Evolutionary conservation across 2,113 vertebrate species (phyloP).

Genomic region (Heptranchias perlo): DNA sequence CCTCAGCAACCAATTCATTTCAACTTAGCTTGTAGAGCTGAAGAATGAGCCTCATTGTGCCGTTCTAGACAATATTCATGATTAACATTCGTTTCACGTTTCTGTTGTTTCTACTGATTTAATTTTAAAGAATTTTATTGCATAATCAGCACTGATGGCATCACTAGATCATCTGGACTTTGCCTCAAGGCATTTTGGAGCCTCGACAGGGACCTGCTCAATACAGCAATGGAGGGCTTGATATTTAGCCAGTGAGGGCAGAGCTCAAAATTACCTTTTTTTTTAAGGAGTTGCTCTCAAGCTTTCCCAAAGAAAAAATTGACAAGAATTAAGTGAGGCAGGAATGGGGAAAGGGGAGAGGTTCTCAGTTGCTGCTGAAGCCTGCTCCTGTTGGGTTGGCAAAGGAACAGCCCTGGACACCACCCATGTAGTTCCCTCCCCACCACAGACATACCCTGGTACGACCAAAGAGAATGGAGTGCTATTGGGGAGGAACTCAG

Average conservation of each 20-base stretch:
- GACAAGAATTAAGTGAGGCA: background rate
- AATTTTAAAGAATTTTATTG: no score
- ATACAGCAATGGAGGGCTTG: background rate
- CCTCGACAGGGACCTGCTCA: background rate
- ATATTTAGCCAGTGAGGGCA: background rate
- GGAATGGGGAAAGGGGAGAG: background rate
- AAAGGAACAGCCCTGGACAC: background rate
- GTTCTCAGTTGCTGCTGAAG: background rate
- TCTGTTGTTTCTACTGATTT: no score
- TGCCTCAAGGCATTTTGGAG: background rate
- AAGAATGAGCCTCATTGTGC: no score
- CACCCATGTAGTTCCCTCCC: background rate
- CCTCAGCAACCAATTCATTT: no score
- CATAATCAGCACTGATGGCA: no score
- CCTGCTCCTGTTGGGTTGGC: background rate
- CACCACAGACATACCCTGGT: background rate
- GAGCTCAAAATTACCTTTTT: background rate
- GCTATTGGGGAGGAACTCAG: background rate
- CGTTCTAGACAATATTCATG: no score
- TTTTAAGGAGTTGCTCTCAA: background rate
- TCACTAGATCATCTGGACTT: background rate
- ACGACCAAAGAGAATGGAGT: no score
- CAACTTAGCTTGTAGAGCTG: no score
- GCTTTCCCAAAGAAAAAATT: background rate
- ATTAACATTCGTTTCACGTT: no score